Percentiles rank a stretch among this genome's conserved stretches.
phyloP scores from a whole-genome alignment of 2,888 invertebrate species.

The Tetrapedia diversipes region DNA sequence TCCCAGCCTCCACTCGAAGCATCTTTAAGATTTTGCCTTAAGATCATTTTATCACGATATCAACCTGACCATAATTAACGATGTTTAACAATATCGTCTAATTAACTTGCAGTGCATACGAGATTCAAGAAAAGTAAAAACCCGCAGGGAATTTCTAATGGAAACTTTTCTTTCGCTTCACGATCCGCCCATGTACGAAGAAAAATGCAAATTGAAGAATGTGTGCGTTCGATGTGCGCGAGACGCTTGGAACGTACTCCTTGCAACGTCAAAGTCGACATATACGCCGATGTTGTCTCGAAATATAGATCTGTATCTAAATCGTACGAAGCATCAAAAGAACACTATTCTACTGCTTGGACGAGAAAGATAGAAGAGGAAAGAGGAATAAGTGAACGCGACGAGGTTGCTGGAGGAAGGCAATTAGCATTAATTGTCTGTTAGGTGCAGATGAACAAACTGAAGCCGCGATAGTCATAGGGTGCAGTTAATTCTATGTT shows the following conservation, averaged over 20 bases:
- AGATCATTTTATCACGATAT: not conserved
- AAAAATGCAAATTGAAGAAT: slow-evolving; percentile 1
- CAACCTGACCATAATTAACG: slow-evolving; percentile 4
- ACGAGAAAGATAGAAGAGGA: not conserved
- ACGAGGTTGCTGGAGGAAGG: slow-evolving; percentile 25
- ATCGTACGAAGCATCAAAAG: not conserved
- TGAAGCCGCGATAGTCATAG: slow-evolving; percentile 50
- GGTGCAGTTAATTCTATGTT: slow-evolving; percentile 70
- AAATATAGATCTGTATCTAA: not conserved
- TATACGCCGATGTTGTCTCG: not conserved
- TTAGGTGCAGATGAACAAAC: slow-evolving; percentile 34
- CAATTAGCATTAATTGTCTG: slow-evolving; percentile 66
- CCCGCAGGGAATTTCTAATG: slow-evolving; percentile 34
- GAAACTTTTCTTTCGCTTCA: slow-evolving; percentile 29
- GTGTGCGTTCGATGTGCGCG: not conserved
- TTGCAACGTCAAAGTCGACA: not conserved
- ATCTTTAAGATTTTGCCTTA: not conserved
- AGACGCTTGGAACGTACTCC: not conserved
- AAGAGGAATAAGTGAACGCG: slow-evolving; percentile 16
- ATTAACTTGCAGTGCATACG: not conserved
- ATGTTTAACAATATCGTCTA: not conserved
- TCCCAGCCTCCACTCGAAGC: not conserved
- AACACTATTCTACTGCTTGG: not conserved
- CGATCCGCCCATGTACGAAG: not conserved
- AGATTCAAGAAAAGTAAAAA: slow-evolving; percentile 28